phyloP scores from a whole-genome alignment of 2,797 vertebrate genomes.

The Hydrocynus forskahlii region DNA sequence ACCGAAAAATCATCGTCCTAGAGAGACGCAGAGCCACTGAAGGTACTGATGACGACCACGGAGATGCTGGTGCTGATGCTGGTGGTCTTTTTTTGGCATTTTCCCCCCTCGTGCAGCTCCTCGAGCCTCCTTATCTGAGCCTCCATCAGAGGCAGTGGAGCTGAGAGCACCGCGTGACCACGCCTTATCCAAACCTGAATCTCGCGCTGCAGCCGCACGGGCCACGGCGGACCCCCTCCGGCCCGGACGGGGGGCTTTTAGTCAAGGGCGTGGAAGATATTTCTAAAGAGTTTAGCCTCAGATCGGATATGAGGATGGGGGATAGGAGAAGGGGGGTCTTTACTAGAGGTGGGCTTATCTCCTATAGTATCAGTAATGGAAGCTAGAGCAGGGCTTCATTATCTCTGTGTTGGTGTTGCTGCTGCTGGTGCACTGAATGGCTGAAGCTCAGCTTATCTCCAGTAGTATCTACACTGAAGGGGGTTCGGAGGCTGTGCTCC shows the following conservation, averaged over 20 bases:
- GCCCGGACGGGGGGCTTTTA: slow-evolving; percentile 6
- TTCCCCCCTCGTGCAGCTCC: background rate
- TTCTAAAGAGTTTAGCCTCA: slow-evolving; percentile 53
- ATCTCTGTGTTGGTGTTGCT: background rate
- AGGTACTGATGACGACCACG: background rate
- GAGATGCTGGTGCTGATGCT: background rate
- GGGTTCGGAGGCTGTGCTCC: slow-evolving; percentile 51
- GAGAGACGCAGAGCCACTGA: background rate
- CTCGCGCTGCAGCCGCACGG: slow-evolving; percentile 40
- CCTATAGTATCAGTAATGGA: slow-evolving; percentile 1
- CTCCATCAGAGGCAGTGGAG: slow-evolving; percentile 76
- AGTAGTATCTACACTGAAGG: slow-evolving; percentile 35
- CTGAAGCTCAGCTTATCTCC: background rate
- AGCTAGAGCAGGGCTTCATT: background rate
- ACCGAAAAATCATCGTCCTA: slow-evolving; percentile 53
- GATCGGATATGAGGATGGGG: background rate
- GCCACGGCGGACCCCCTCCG: slow-evolving; percentile 23
- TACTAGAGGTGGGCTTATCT: background rate
- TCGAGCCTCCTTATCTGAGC: slow-evolving; percentile 68
- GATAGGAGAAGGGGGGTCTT: background rate
- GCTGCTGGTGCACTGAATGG: background rate
- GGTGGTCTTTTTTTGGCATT: slow-evolving; percentile 22
- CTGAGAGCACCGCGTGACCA: slow-evolving; percentile 79
- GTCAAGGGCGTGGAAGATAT: background rate
- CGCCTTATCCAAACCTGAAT: slow-evolving; percentile 79